Conservation (phyloP, 2,113 vertebrate species). For the Edolisoma coerulescens region DNA sequence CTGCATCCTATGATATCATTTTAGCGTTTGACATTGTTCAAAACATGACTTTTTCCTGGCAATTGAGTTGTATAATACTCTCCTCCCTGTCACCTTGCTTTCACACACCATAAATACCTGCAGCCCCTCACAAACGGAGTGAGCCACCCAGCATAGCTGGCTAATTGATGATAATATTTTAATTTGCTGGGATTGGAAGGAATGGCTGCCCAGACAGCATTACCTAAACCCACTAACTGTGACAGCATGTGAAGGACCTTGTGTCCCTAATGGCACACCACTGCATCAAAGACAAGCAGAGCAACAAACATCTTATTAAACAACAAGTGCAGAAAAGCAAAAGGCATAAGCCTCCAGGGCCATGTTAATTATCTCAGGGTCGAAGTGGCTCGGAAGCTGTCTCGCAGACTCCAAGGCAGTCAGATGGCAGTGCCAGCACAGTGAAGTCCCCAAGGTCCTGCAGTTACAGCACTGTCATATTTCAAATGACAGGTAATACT, state of each 20-base stretch:
- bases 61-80: background rate
- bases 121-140: background rate
- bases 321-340: conserved; percentile 64
- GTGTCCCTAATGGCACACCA: conserved; percentile 35
- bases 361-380: conserved; percentile 81
- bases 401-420: conserved; percentile 67
- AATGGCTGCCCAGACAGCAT: background rate
- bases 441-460: conserved; percentile 71
- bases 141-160: background rate
- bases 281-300: conserved; percentile 49
- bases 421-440: conserved; percentile 66
- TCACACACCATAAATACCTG: background rate
- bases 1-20: background rate
- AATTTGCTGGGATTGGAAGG: conserved; percentile 42
- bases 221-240: conserved; percentile 24
- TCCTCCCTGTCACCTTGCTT: background rate
- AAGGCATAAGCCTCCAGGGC: conserved; percentile 70
- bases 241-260: conserved; percentile 28
- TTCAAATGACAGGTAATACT: conserved; percentile 80
- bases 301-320: conserved; percentile 76
- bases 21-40: background rate
- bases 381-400: conserved; percentile 61
- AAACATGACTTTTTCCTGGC: background rate
- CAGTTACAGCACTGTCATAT: conserved; percentile 74
- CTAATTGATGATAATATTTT: conserved; percentile 38